Evolutionary conservation across 2,797 vertebrate genomes (phyloP).

Genomic region (Eulemur mongoz): DNA sequence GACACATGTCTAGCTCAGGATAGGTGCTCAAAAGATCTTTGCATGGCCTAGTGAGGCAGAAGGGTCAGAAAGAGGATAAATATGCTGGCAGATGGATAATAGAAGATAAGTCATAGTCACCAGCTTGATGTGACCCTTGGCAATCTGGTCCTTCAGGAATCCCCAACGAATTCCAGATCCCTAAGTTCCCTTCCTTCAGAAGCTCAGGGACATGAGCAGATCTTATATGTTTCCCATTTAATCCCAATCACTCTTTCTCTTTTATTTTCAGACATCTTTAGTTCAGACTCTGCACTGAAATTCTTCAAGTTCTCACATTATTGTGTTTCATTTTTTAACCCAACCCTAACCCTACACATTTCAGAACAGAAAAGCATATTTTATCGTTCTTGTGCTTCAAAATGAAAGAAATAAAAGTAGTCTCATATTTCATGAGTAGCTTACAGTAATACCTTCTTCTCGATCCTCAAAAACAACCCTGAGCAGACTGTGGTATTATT

Average conservation of each 20-base stretch:
- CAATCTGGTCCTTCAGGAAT: neutral
- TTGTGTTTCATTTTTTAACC: neutral
- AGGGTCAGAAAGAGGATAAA: neutral
- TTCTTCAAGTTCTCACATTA: neutral
- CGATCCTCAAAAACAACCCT: neutral
- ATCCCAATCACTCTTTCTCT: neutral
- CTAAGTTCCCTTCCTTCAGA: neutral
- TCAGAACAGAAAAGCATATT: neutral
- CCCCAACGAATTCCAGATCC: neutral
- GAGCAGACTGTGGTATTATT: neutral
- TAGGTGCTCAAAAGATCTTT: neutral
- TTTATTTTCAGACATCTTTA: neutral
- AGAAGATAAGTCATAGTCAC: neutral
- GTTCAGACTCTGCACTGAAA: neutral
- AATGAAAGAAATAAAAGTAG: slow-evolving; percentile 3
- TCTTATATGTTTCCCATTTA: neutral
- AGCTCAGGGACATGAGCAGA: neutral
- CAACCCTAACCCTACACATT: neutral
- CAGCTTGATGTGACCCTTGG: neutral
- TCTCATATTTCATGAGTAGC: neutral
- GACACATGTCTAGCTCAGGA: neutral
- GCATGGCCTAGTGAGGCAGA: neutral
- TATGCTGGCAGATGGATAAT: neutral
- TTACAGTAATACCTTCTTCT: neutral
- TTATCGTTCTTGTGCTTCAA: neutral